Evolutionary conservation across 1,140 invertebrate genomes (phyloP), one percentile per base, ranked within the genome.

Genomic region (Drosophila rufa): DNA sequence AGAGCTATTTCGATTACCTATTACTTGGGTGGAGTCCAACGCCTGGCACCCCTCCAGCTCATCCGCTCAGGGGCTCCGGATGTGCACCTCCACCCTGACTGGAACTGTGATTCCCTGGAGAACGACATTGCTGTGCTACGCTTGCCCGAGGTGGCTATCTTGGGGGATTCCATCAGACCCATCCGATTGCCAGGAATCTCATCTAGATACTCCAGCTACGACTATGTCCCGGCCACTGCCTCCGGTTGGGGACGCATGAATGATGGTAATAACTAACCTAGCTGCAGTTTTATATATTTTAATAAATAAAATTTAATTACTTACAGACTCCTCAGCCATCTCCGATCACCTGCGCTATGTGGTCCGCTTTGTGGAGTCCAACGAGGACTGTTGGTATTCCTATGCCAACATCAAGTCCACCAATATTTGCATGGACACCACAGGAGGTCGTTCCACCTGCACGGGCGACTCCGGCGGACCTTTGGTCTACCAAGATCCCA

Each of bases 61-160:
- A 33, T 77, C 11, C 64, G 56, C 9, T 17, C 74, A 0, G 14
- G 5, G 1, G 8, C 17, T 8, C 75, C 75, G 0, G 19, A 40
- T 1, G 33, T 77, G 15, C 2, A 40, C n/a, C 22, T 77, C 5
- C 92, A 92, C 36, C 75, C 79, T 1, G 36, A 48, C 5, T 92
- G 74, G 75, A 59, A 83, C 76, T 25, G 17, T 2, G 17, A 48
- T 22, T 33, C 73, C 4, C 9, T 77, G 25, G 75, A 77, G 2
- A 77, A 94, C 17, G 93, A 94, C 50, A 86, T 94, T 4, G 92
- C 93, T 1, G 56, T 94, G 19, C 91, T 94, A 12, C 87, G 92
- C 42, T 68, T 94, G 38, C 93, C 93, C 2, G 74, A 59, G 0
- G 51, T 48, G 2, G 65, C 93, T 5, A 25, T 64, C 5, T 91